Evolutionary conservation across 92 coral and sea anemone species (phyloP).

Genomic region (Porites divaricata): DNA sequence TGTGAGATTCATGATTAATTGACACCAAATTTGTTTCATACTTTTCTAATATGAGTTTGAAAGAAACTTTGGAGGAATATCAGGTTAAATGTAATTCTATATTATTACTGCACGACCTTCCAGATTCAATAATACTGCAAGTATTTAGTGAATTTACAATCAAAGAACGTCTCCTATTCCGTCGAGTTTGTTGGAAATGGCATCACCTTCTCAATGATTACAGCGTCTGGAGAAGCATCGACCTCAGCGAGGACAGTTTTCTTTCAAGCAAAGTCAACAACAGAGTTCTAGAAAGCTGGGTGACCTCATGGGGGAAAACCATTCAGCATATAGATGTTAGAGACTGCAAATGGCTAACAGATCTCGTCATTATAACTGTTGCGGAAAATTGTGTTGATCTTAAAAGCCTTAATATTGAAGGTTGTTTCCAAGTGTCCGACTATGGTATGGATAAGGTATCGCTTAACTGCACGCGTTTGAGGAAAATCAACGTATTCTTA

Average conservation of each 20-base stretch:
- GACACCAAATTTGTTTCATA: background rate
- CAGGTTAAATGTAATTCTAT: conserved; percentile 2
- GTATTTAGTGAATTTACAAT: conserved; percentile 68
- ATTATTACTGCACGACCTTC: conserved; percentile 54
- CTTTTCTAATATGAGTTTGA: background rate
- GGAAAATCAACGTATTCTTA: conserved; percentile 64
- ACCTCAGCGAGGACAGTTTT: conserved; percentile 59
- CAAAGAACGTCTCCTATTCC: conserved; percentile 64
- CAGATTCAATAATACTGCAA: conserved; percentile 71
- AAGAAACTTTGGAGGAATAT: background rate
- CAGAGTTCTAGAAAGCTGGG: conserved; percentile 70
- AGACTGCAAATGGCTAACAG: conserved; percentile 80
- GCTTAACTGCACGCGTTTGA: conserved; percentile 63
- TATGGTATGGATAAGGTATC: conserved; percentile 55
- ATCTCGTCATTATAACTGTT: conserved; percentile 62
- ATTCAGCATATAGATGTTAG: conserved; percentile 63
- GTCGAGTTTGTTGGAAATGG: conserved; percentile 89
- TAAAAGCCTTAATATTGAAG: conserved; percentile 65
- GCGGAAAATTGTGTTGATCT: conserved; percentile 75
- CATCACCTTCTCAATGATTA: conserved; percentile 76
- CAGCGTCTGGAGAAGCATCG: conserved; percentile 83
- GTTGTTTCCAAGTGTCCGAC: conserved; percentile 74
- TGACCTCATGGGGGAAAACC: conserved; percentile 71
- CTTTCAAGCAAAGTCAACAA: conserved; percentile 50
- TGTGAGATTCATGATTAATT: background rate